Evolutionary conservation across 1,140 invertebrate species (phyloP).

Genomic region (Thrips palmi): DNA sequence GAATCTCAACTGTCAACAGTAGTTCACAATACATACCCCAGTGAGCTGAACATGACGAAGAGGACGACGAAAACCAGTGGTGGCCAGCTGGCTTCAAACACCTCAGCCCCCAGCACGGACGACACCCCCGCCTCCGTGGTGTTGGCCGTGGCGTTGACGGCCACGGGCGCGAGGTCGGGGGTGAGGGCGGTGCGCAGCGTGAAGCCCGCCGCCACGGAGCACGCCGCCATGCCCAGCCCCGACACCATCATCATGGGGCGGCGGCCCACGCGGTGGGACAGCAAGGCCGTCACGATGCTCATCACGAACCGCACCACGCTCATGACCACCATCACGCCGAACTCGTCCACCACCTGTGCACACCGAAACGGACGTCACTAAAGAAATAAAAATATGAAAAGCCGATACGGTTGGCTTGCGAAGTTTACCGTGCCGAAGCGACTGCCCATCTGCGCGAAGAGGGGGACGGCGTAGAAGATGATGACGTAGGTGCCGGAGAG

Average conservation of each 20-base stretch:
- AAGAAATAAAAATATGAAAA: conserved; percentile 26
- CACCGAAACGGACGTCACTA: too few species aligned
- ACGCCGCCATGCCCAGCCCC: conserved; percentile 31
- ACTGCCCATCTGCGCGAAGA: conserved; percentile 29
- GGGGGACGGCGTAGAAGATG: conserved; percentile 45
- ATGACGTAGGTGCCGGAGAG: conserved; percentile 38
- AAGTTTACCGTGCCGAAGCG: conserved; percentile 19
- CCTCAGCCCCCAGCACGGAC: too few species aligned
- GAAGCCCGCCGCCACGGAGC: conserved; percentile 28
- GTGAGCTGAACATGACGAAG: too few species aligned
- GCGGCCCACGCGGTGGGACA: conserved; percentile 31
- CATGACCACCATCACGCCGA: conserved; percentile 27
- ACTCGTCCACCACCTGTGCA: conserved; percentile 23
- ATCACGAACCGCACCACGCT: conserved; percentile 30
- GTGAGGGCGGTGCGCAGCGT: too few species aligned
- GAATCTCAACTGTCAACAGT: too few species aligned
- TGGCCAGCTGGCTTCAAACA: too few species aligned
- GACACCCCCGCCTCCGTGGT: too few species aligned
- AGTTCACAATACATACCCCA: too few species aligned
- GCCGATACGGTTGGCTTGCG: conserved; percentile 21
- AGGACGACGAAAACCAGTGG: too few species aligned
- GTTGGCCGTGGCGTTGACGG: too few species aligned
- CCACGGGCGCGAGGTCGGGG: too few species aligned
- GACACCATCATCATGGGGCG: conserved; percentile 30
- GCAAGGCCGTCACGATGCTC: conserved; percentile 26